A percentile compares a stretch with the other conserved stretches of the same genome.
Evolutionary conservation across 1,140 invertebrate species (phyloP).

Genomic region (Mactra quadrangularis): DNA sequence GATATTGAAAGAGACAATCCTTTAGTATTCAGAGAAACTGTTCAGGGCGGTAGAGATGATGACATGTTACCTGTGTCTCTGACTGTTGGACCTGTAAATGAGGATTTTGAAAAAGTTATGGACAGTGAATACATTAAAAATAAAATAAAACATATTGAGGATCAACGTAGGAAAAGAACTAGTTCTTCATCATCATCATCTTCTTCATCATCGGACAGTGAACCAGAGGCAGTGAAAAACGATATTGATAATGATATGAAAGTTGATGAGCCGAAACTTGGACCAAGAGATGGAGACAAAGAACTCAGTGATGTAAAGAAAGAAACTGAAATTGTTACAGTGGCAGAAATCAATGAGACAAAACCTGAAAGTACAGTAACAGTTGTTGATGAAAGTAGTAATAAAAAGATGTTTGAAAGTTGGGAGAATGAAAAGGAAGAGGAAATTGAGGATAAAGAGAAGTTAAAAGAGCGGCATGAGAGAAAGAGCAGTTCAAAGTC

Average conservation of each 20-base stretch:
- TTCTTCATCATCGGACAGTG: constrained; percentile 16
- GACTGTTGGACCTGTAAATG: not conserved
- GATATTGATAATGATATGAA: not conserved
- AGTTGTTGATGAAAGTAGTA: not conserved
- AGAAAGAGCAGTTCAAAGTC: too few relatives aligned
- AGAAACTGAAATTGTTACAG: not conserved
- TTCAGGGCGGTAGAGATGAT: not conserved
- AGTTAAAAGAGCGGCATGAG: not conserved
- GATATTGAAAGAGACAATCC: not conserved
- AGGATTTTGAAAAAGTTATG: not conserved
- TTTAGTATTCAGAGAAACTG: not conserved
- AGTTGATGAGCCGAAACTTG: too few relatives aligned
- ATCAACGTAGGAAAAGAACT: not conserved
- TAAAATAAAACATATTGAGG: too few relatives aligned
- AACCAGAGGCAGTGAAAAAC: not conserved
- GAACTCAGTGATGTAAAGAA: not conserved
- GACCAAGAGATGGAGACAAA: not conserved
- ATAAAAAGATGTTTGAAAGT: not conserved
- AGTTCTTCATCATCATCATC: constrained; percentile 1
- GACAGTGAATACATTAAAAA: too few relatives aligned
- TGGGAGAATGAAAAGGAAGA: not conserved
- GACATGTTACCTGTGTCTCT: not conserved
- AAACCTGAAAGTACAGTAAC: not conserved
- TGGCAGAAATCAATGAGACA: not conserved
- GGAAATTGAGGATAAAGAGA: not conserved